Evolutionary conservation across 23 tunicate species (phyloP), one percentile per base, ranked within the genome.

Genomic region (Botrylloides violaceus): DNA sequence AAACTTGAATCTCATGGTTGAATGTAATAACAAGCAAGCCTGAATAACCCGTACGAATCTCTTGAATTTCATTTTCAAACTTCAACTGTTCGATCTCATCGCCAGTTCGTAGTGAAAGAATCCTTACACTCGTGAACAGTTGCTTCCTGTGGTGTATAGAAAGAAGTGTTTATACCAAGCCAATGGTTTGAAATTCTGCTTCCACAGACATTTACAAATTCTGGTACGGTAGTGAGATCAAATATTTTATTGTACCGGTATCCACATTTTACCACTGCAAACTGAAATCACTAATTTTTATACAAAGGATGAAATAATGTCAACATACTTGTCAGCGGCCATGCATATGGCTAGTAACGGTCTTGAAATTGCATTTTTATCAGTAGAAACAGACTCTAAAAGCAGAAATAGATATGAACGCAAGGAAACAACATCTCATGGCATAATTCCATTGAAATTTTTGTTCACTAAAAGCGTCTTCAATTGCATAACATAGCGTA

Each of bases 281-380:
- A n/a, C n/a, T n/a, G n/a, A n/a, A n/a, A n/a, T n/a, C n/a, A n/a
- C n/a, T n/a, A n/a, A n/a, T n/a, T n/a, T n/a, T n/a, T n/a, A n/a
- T n/a, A n/a, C n/a, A n/a, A n/a, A n/a, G n/a, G n/a, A n/a, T n/a
- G n/a, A n/a, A n/a, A n/a, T n/a, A n/a, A n/a, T n/a, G n/a, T n/a
- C 35, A 36, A 68, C 60, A 32, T 39, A 88, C 96, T 80, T 88
- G 80, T 81, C 87, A 33, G 96, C 73, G 25, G 96, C 87, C 23
- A 77, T 29, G 43, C 87, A 81, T 29, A 88, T 72, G 32, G 96
- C 96, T 36, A 81, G 56, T 43, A 88, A 32, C 49, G 95, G 95
- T 59, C 95, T 73, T 4, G 70, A 59, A 3, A 30, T 56, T 28
- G 66, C 66, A 56, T 32, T 29, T 20, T 21, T 20, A 56, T 72